phyloP scores from a whole-genome alignment of 2,113 vertebrate species.

The Heterochromis multidens region DNA sequence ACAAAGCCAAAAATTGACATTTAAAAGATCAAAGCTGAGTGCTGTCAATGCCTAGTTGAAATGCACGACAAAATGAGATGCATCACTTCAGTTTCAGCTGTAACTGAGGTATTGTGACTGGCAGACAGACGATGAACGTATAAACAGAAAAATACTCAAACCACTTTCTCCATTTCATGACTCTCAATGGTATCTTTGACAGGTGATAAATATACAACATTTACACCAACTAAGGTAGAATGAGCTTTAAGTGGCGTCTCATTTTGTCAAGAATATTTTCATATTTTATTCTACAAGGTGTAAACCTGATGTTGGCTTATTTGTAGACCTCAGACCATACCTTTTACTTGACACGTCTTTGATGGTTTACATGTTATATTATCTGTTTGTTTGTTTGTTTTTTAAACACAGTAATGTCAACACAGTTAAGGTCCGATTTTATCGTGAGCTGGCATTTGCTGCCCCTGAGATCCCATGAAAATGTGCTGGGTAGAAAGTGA shows the following conservation, averaged over 20 bases:
- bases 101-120: neutral
- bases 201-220: neutral
- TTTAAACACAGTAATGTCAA: neutral
- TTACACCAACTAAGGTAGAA: neutral
- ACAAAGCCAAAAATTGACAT: slow-evolving; percentile 1
- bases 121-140: neutral
- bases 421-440: neutral
- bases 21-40: neutral
- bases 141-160: neutral
- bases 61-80: neutral
- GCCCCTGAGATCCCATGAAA: neutral
- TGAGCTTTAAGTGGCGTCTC: neutral
- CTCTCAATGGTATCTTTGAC: neutral
- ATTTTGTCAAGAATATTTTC: neutral
- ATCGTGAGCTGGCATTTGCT: neutral
- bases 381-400: neutral
- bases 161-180: neutral
- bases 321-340: neutral
- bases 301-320: neutral
- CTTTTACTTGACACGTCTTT: neutral
- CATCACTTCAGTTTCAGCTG: neutral
- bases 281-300: neutral
- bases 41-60: neutral
- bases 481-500: neutral
- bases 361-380: neutral